A percentile compares a stretch with the other conserved stretches of the same genome.
phyloP scores from a whole-genome alignment of 2,888 invertebrate species.

The Xylophagus ater region DNA sequence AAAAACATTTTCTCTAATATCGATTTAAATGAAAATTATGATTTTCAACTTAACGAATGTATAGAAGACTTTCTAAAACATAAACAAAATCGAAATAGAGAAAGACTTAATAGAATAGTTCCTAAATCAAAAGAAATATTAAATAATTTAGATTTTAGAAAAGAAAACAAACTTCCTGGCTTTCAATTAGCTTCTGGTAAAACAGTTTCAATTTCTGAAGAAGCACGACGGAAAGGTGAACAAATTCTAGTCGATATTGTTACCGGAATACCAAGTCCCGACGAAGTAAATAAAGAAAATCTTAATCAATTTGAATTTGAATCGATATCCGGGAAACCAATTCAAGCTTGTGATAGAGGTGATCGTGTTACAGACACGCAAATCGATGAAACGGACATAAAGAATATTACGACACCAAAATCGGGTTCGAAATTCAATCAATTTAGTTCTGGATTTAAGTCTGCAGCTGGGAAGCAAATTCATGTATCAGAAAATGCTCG shows the following conservation, averaged over 20 bases:
- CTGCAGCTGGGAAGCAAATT: not conserved
- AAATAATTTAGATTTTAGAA: not conserved
- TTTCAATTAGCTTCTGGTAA: slow-evolving; percentile 36
- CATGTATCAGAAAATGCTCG: not conserved
- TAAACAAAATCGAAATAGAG: not conserved
- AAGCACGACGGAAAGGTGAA: slow-evolving; percentile 31
- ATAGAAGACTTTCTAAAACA: slow-evolving; percentile 17
- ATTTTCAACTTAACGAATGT: slow-evolving; percentile 35
- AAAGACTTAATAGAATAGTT: not conserved
- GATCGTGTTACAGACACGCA: no score
- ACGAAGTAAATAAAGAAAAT: not conserved
- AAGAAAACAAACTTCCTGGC: no score
- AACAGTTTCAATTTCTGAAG: slow-evolving; percentile 31
- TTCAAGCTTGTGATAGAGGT: slow-evolving; percentile 31
- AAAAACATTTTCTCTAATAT: not conserved
- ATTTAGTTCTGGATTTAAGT: slow-evolving; percentile 27
- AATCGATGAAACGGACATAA: no score
- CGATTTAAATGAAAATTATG: not conserved
- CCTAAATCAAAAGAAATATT: not conserved
- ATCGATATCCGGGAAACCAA: slow-evolving; percentile 34
- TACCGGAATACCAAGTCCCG: not conserved
- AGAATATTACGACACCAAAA: not conserved
- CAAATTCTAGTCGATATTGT: slow-evolving; percentile 26
- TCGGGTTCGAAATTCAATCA: no score
- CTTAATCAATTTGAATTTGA: slow-evolving; percentile 23